A percentile compares a stretch with the other conserved stretches of the same genome.
Evolutionary conservation across 2,888 invertebrate species (phyloP).

Genomic region (Lymantria dispar): DNA sequence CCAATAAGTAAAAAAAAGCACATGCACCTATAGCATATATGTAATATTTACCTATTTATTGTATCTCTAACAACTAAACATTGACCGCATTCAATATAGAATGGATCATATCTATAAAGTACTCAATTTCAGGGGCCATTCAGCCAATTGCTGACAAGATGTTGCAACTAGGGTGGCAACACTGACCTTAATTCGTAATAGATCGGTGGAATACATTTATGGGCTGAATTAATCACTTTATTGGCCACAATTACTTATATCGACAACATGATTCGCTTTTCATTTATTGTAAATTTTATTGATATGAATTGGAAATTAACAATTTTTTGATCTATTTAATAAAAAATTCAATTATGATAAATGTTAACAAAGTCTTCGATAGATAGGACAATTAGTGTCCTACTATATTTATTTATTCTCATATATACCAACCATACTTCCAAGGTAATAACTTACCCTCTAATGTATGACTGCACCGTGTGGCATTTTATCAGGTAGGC

Average conservation of each 20-base stretch:
- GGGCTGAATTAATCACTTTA: constrained; percentile 74
- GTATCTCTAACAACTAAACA: constrained; percentile 24
- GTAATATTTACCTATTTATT: background rate
- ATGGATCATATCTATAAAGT: constrained; percentile 48
- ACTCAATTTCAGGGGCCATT: constrained; percentile 51
- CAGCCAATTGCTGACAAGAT: constrained; percentile 34
- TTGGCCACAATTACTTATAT: constrained; percentile 62
- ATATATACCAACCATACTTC: too few species aligned
- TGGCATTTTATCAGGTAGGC: too few species aligned
- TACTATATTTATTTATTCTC: too few species aligned
- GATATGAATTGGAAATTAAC: too few species aligned
- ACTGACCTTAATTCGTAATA: constrained; percentile 71
- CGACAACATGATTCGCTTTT: constrained; percentile 41
- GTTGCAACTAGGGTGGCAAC: constrained; percentile 49
- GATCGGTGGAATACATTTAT: constrained; percentile 67
- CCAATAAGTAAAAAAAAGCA: too few species aligned
- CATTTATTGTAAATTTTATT: background rate
- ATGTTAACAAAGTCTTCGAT: too few species aligned
- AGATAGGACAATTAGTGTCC: too few species aligned
- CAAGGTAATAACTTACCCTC: too few species aligned
- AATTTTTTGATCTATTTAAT: too few species aligned
- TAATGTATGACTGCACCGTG: too few species aligned
- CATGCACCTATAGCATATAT: too few species aligned
- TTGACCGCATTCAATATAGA: constrained; percentile 36
- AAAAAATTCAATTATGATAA: too few species aligned